Evolutionary conservation across 2,888 invertebrate genomes (phyloP).

Genomic region (Arctia plantaginis): DNA sequence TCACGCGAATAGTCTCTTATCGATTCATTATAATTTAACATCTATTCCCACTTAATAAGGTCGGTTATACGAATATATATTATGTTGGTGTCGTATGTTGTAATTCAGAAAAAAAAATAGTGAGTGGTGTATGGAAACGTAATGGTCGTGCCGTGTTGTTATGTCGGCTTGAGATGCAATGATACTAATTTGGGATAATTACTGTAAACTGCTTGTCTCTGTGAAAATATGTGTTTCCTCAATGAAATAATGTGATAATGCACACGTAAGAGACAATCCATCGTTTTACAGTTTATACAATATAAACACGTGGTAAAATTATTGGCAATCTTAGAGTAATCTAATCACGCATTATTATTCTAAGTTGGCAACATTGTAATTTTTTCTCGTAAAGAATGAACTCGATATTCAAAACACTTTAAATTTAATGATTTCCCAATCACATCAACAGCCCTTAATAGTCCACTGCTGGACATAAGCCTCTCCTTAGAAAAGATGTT

Average conservation of each 20-base stretch:
- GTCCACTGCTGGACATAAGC: too few relatives aligned
- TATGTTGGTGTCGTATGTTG: slow-evolving; percentile 11
- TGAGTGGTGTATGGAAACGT: slow-evolving; percentile 30
- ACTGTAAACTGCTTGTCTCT: slow-evolving; percentile 18
- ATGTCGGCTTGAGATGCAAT: slow-evolving; percentile 42
- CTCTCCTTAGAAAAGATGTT: too few relatives aligned
- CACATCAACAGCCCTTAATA: too few relatives aligned
- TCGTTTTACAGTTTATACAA: not conserved
- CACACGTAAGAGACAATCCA: not conserved
- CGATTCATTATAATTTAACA: slow-evolving; percentile 1
- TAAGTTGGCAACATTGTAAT: too few relatives aligned
- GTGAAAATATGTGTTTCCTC: slow-evolving; percentile 13
- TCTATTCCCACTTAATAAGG: slow-evolving; percentile 15
- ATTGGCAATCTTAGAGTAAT: too few relatives aligned
- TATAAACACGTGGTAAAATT: too few relatives aligned
- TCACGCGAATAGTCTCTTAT: slow-evolving; percentile 15
- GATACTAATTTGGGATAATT: slow-evolving; percentile 38
- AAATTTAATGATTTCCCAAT: too few relatives aligned
- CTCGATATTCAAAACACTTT: too few relatives aligned
- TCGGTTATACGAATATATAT: slow-evolving; percentile 2
- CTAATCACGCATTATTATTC: too few relatives aligned
- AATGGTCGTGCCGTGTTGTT: slow-evolving; percentile 41
- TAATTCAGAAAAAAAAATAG: slow-evolving; percentile 30
- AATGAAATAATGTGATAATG: slow-evolving; percentile 10
- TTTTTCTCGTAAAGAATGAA: too few relatives aligned